Evolutionary conservation across 2,797 vertebrate genomes (phyloP), one percentile per base, ranked within the genome.

Genomic region (Sebastes taczanowskii): DNA sequence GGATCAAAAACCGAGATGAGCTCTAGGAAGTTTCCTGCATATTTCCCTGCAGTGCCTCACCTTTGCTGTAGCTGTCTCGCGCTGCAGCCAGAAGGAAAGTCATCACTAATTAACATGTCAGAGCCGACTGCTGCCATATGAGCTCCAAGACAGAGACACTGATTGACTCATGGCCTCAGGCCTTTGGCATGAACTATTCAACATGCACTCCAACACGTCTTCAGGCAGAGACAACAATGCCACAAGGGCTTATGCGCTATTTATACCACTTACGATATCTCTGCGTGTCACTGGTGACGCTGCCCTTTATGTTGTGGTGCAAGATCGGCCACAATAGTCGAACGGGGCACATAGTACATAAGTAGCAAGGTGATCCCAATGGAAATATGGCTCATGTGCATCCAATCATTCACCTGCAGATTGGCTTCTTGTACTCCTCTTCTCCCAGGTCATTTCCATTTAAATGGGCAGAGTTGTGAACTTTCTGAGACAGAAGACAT

Each of bases 31-130:
- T 84, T 81, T 89, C 71, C 79, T 80, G 80, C 71, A 70, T 62
- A 74, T 80, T 86, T 84, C 83, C 86, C 82, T 29, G 59, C 70
- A 77, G 84, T 85, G 18, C 69, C 84, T 88, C 86, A 92, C 89
- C 89, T 89, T 80, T 64, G 73, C 85, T 81, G 79, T 46, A 66
- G 71, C 87, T 72, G 84, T 80, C 90, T 91, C 53, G 18, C 74
- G 35, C 59, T 32, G 60, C 74, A 68, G 88, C 88, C 88, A 87
- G 85, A 85, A 88, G 89, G 78, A 83, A 86, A 91, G 81, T 73
- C 80, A 75, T 87, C 80, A 70, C 88, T 95, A 94, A 95, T 95
- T 93, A 93, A 93, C 90, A 90, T 82, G 90, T 91, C 88, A 83
- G 86, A 71, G 85, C 72, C 46, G 79, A 74, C 79, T 90, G 82